These are phyloP conservation scores for Leptinotarsa lineolata DNA, from an alignment of 1,140 invertebrate species.

Conservation along the genomic window DNA sequence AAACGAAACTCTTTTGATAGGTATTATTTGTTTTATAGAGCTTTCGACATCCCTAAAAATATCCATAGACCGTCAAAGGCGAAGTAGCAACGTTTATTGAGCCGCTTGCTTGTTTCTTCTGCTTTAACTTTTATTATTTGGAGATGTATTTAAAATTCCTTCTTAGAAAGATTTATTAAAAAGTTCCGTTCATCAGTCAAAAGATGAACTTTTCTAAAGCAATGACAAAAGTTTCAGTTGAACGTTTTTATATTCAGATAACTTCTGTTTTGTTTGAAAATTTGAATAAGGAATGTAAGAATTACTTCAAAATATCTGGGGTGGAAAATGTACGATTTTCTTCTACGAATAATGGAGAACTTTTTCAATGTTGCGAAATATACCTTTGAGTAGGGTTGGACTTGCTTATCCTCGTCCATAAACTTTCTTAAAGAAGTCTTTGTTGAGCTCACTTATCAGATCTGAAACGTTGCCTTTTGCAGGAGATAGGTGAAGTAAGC, in stretches of 20 bases:
- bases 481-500: no score
- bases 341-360: background rate
- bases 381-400: background rate
- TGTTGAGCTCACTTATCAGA: no score
- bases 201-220: conserved; percentile 5
- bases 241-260: conserved; percentile 1
- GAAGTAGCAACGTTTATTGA: background rate
- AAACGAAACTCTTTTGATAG: background rate
- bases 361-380: conserved; percentile 4
- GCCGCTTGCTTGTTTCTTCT: background rate
- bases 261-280: conserved; percentile 1
- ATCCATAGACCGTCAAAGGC: background rate
- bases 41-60: background rate
- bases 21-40: conserved; percentile 3
- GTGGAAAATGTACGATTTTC: conserved; percentile 8
- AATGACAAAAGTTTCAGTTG: conserved; percentile 6
- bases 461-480: no score
- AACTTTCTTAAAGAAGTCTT: no score
- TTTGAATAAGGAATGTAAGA: conserved; percentile 3
- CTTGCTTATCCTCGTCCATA: no score
- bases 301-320: conserved; percentile 7
- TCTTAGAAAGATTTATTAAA: background rate
- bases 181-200: conserved; percentile 8
- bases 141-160: conserved; percentile 1
- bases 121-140: background rate